Evolutionary conservation across 2,888 invertebrate genomes (phyloP).

Genomic region (Thera obeliscata): DNA sequence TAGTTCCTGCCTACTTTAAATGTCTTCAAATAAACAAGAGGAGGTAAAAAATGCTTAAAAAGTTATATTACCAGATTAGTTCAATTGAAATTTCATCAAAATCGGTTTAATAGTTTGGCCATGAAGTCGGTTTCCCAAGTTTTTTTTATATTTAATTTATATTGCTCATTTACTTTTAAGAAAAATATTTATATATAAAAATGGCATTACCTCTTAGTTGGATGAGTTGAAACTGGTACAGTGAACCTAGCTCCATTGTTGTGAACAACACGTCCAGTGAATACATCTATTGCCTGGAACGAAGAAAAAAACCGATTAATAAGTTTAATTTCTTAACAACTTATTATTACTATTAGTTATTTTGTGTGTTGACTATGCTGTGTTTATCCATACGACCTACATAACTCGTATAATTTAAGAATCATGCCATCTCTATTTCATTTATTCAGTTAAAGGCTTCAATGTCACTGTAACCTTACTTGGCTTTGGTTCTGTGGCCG

Average conservation of each 20-base stretch:
- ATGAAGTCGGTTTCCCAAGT: too few relatives aligned
- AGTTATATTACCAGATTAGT: too few relatives aligned
- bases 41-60: too few relatives aligned
- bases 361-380: too few relatives aligned
- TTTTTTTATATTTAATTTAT: too few relatives aligned
- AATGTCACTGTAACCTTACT: conserved; percentile 9
- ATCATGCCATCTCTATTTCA: not conserved
- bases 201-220: conserved; percentile 64
- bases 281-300: conserved; percentile 64
- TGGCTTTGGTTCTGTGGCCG: conserved; percentile 22
- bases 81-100: too few relatives aligned
- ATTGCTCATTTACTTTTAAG: not conserved
- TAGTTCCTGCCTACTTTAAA: not conserved
- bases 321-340: too few relatives aligned
- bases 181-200: not conserved
- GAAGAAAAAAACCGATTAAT: conserved; percentile 27
- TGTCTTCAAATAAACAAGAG: not conserved
- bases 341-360: too few relatives aligned
- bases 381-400: too few relatives aligned
- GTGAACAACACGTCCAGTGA: conserved; percentile 55
- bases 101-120: too few relatives aligned
- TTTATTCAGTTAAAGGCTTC: not conserved
- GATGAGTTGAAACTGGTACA: conserved; percentile 48
- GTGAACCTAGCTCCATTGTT: conserved; percentile 65
- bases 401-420: not conserved